Evolutionary conservation across 1,140 invertebrate species (phyloP), one percentile per base, ranked within the genome.

Genomic region (Drosophila lowei): DNA sequence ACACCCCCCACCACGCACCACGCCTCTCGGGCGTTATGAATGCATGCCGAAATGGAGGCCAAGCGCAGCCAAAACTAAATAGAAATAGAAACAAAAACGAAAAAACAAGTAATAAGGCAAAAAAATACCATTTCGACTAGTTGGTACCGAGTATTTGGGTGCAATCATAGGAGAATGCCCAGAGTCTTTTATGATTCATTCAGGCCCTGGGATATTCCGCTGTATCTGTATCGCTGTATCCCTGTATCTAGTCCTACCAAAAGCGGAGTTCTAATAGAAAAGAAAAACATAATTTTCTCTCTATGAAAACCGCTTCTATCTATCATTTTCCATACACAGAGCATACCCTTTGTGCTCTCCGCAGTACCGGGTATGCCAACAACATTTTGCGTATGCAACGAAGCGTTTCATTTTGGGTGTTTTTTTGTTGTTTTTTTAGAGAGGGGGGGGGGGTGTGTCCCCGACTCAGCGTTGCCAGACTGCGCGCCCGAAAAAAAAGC

Each of bases 1-100:
- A 1, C 28, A 5, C 11, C 23, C 23, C 4, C 3, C 34, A 38
- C 11, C 3, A 9, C 11, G 34, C 9, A 38, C 30, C 30, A 3
- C 9, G 3, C 30, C 30, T 9, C 30, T 34, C 34, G 34, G 34
- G 34, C 34, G 78, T 86, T 86, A 86, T 86, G 83, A 88, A 88
- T 88, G 83, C 83, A 88, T 81, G 66, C 78, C 83, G 61, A 88
- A 88, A 88, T 88, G 78, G 83, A 88, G 83, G 83, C 83, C 81
- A 85, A 85, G 81, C 83, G 75, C 83, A 88, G 83, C 83, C 83
- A 78, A 85, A 88, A 86, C 83, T 88, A 72, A 88, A 86, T 88
- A 75, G 49, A 56, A 76, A 77, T 85, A 76, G 72, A 80, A 83
- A 65, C 53, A 66, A 15, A 59, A 70, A 74, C 56, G 56, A 25